These are phyloP conservation scores for Callaeas wilsoni DNA, from an alignment of 2,113 vertebrate genomes.

Conservation along the genomic window DNA sequence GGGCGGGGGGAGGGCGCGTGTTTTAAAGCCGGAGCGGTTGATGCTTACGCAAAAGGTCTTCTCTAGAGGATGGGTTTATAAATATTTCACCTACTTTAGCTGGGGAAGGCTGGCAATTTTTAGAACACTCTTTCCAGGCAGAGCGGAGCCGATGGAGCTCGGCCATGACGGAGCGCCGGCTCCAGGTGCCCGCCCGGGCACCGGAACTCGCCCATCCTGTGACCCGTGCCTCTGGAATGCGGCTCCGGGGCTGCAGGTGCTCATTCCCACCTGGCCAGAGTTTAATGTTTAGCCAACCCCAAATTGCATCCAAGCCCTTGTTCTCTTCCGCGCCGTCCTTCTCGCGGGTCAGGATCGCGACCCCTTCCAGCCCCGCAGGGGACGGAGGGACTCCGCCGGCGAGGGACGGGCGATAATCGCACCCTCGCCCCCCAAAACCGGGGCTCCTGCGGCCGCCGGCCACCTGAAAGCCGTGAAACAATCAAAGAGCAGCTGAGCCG, in stretches of 20 bases:
- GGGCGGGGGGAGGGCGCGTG: neutral
- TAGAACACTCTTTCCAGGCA: constrained; percentile 37
- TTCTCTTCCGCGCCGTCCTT: neutral
- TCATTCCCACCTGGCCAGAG: neutral
- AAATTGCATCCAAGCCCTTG: neutral
- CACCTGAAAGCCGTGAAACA: too few relatives aligned
- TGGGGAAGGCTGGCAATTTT: constrained; percentile 44
- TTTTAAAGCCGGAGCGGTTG: neutral
- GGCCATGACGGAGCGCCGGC: neutral
- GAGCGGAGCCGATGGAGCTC: neutral
- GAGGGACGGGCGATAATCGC: fast-evolving
- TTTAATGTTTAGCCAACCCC: constrained; percentile 29
- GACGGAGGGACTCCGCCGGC: fast-evolving
- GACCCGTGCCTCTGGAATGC: constrained; percentile 30
- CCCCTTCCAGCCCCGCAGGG: neutral
- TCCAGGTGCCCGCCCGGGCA: neutral
- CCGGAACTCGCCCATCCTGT: neutral
- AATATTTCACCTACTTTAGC: constrained; percentile 71
- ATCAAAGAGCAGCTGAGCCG: neutral
- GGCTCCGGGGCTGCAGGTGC: neutral
- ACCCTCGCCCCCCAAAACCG: fast-evolving
- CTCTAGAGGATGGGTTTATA: constrained; percentile 63
- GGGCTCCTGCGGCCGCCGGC: neutral
- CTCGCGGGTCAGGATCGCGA: fast-evolving
- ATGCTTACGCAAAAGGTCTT: constrained; percentile 61